Conservation (phyloP, 1,140 invertebrate species). For the Drepana arcuata region DNA sequence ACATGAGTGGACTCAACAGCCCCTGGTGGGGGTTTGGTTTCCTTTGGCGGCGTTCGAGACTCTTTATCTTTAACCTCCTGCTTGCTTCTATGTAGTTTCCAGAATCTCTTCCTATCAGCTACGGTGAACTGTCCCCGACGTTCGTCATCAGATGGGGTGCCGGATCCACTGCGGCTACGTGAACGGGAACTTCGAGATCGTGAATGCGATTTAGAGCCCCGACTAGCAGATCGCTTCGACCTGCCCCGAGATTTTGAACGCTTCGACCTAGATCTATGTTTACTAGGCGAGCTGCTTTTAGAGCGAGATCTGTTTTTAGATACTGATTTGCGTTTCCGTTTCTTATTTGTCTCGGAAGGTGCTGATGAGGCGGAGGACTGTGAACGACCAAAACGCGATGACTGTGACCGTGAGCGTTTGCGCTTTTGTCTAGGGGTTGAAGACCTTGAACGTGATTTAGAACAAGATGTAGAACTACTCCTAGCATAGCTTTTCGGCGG, state of each 20-base stretch:
- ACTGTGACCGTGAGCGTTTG: slow-evolving; percentile 22
- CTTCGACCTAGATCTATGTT: too few species aligned
- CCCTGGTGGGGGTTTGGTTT: slow-evolving; percentile 48
- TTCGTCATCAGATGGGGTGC: slow-evolving; percentile 30
- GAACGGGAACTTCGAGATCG: slow-evolving; percentile 33
- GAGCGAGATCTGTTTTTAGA: too few species aligned
- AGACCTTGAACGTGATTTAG: slow-evolving; percentile 38
- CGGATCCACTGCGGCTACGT: slow-evolving; percentile 24
- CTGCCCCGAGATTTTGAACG: too few species aligned
- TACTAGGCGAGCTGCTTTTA: too few species aligned
- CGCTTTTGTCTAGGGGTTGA: slow-evolving; percentile 28
- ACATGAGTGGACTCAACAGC: slow-evolving; percentile 37
- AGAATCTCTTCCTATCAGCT: slow-evolving; percentile 54
- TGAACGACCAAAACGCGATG: slow-evolving; percentile 24
- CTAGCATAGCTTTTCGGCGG: slow-evolving; percentile 53
- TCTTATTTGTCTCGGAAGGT: too few species aligned
- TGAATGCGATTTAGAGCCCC: slow-evolving; percentile 32
- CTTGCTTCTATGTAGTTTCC: slow-evolving; percentile 50
- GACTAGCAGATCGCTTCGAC: slow-evolving; percentile 47
- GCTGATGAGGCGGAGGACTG: slow-evolving; percentile 21
- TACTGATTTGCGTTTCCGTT: too few species aligned
- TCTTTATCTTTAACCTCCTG: slow-evolving; percentile 33
- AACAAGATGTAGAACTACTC: slow-evolving; percentile 32
- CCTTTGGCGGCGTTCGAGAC: slow-evolving; percentile 38
- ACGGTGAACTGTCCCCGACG: slow-evolving; percentile 59